A percentile compares a stretch with the other conserved stretches of the same genome.
phyloP scores from a whole-genome alignment of 1,140 invertebrate genomes.

The Ladona fulva region DNA sequence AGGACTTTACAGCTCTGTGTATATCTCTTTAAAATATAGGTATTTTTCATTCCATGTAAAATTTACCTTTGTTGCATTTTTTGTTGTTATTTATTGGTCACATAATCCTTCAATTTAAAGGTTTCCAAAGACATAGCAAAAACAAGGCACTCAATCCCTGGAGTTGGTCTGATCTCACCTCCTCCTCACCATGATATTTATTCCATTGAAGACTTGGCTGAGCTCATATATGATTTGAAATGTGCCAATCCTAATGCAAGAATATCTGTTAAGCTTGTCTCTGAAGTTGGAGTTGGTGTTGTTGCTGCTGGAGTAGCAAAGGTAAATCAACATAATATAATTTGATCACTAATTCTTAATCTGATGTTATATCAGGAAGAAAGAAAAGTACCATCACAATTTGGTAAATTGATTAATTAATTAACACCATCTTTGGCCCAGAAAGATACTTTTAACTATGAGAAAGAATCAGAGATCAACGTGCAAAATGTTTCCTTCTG shows the following conservation, averaged over 20 bases:
- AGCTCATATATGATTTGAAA: constrained; percentile 97
- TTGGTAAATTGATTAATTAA: too few species aligned
- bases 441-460: too few species aligned
- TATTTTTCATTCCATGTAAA: too few species aligned
- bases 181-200: constrained; percentile 99
- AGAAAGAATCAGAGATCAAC: too few species aligned
- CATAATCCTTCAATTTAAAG: constrained; percentile 29
- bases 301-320: constrained; percentile 97
- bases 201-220: constrained; percentile 97
- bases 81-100: neutral
- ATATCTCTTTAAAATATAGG: too few species aligned
- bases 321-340: constrained; percentile 38
- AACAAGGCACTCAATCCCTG: constrained; percentile 89
- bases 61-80: neutral
- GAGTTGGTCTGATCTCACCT: constrained; percentile 96
- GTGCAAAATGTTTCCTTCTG: too few species aligned
- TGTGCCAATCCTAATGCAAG: constrained; percentile 91
- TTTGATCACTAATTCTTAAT: constrained; percentile 12
- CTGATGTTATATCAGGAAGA: neutral
- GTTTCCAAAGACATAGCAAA: constrained; percentile 92
- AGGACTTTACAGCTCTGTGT: too few species aligned
- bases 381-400: too few species aligned
- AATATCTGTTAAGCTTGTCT: constrained; percentile 96
- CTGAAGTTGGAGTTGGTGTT: constrained; percentile 96
- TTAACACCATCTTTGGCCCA: too few species aligned